These are phyloP conservation scores for Medauroidea extradentata DNA, from an alignment of 1,140 invertebrate genomes.

Conservation along the genomic window DNA sequence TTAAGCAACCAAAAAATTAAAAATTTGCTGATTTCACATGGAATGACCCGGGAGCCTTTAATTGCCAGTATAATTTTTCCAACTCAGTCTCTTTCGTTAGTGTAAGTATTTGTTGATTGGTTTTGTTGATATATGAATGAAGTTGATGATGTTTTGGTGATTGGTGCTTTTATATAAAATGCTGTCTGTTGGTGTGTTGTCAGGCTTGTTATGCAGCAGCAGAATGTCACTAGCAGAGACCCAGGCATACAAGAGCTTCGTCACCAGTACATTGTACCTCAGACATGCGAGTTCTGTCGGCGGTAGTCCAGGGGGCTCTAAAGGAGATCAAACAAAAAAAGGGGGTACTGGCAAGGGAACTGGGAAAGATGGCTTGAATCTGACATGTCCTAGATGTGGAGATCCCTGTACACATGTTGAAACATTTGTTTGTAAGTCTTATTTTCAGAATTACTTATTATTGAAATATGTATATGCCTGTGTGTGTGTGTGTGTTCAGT, in stretches of 20 bases:
- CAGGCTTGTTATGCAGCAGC: slow-evolving; percentile 2
- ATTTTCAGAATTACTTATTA: not conserved
- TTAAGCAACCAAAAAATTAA: too few relatives aligned
- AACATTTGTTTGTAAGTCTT: slow-evolving; percentile 84
- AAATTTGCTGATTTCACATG: too few relatives aligned
- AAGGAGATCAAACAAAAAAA: slow-evolving; percentile 17
- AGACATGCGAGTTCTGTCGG: not conserved
- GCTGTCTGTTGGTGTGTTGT: too few relatives aligned
- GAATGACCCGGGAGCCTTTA: too few relatives aligned
- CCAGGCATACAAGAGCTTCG: not conserved
- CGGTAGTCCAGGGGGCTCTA: not conserved
- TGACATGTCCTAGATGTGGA: slow-evolving; percentile 90
- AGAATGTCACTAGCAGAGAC: not conserved
- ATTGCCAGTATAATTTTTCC: too few relatives aligned
- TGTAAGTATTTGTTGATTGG: too few relatives aligned
- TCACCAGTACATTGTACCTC: not conserved
- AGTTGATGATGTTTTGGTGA: too few relatives aligned
- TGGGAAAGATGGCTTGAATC: slow-evolving; percentile 49
- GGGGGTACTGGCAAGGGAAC: slow-evolving; percentile 24
- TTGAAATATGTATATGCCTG: too few relatives aligned
- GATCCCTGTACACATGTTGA: slow-evolving; percentile 94
- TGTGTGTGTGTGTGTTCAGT: too few relatives aligned
- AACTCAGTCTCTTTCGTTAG: too few relatives aligned
- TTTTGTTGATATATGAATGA: too few relatives aligned
- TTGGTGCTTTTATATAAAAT: too few relatives aligned